A percentile compares a stretch with the other conserved stretches of the same genome.
Conservation (phyloP, 2,113 vertebrate genomes). For the Carassius auratus region DNA sequence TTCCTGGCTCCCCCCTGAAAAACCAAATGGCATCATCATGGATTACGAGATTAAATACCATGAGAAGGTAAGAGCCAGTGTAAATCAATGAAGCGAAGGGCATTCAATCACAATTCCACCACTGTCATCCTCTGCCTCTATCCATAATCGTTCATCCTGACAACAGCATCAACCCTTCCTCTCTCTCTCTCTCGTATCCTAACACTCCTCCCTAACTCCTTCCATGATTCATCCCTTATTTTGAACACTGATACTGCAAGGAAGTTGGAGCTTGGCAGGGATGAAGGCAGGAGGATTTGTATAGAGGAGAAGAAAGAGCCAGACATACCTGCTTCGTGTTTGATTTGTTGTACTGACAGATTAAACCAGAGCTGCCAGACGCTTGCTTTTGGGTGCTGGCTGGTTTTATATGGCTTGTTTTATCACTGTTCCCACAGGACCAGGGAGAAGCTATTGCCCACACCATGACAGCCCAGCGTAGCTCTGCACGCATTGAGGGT, state of each 20-base stretch:
- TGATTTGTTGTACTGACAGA: conserved; percentile 43
- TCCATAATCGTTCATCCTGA: conserved; percentile 35
- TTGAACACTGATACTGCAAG: conserved; percentile 28
- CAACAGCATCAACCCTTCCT: neutral
- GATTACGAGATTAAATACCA: conserved; percentile 99
- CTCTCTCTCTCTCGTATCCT: conserved; percentile 30
- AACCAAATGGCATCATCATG: conserved; percentile 96
- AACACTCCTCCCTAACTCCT: conserved; percentile 10
- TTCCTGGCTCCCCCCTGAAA: conserved; percentile 95
- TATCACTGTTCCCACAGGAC: conserved; percentile 67
- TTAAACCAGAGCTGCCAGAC: conserved; percentile 20
- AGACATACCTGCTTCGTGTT: conserved; percentile 43
- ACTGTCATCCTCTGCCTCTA: conserved; percentile 21
- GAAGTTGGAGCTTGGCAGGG: conserved; percentile 5
- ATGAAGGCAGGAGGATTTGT: conserved; percentile 23
- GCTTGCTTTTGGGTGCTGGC: conserved; percentile 11
- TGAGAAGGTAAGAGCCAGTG: conserved; percentile 86
- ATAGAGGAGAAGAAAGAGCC: conserved; percentile 44
- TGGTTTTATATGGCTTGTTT: conserved; percentile 38
- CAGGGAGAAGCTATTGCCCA: conserved; percentile 88
- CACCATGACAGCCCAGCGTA: conserved; percentile 95
- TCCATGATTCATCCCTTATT: conserved; percentile 4
- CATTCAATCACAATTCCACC: conserved; percentile 64
- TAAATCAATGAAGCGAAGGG: conserved; percentile 54
- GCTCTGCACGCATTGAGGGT: conserved; percentile 88